These are phyloP conservation scores for Halocaridina rubra DNA, from an alignment of 2,888 invertebrate genomes.

Conservation along the genomic window DNA sequence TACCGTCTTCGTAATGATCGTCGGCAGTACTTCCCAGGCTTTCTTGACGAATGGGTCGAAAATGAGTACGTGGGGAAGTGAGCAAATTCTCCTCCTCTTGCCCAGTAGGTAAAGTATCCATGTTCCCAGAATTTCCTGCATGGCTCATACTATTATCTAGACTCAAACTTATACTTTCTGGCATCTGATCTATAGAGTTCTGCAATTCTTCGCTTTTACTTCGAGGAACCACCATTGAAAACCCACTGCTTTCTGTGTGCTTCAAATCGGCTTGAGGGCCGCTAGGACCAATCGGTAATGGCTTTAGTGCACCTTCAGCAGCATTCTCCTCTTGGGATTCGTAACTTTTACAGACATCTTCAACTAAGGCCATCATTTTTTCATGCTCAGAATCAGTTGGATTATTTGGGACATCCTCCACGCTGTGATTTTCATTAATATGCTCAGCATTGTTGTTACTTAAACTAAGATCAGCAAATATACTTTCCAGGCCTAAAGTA, in stretches of 20 bases:
- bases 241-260: conserved; percentile 56
- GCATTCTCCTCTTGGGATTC: conserved; percentile 41
- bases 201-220: conserved; percentile 34
- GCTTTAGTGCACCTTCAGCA: conserved; percentile 17
- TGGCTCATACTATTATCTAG: neutral
- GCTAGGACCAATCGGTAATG: conserved; percentile 44
- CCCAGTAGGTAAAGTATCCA: conserved; percentile 4
- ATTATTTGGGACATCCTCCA: conserved; percentile 5
- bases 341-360: conserved; percentile 47
- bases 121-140: neutral
- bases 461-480: conserved; percentile 32
- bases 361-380: conserved; percentile 48
- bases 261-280: conserved; percentile 58
- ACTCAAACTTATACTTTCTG: neutral
- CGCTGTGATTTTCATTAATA: conserved; percentile 8
- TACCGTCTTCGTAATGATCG: conserved; percentile 76
- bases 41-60: conserved; percentile 80
- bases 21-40: conserved; percentile 68
- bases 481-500: conserved; percentile 33
- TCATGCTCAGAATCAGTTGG: conserved; percentile 50
- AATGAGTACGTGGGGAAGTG: conserved; percentile 82
- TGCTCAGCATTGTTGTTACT: conserved; percentile 35
- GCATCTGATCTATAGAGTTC: neutral
- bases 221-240: conserved; percentile 56
- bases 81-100: conserved; percentile 59